Evolutionary conservation across 2,888 invertebrate species (phyloP).

Genomic region (Ferdinandea cuprea): DNA sequence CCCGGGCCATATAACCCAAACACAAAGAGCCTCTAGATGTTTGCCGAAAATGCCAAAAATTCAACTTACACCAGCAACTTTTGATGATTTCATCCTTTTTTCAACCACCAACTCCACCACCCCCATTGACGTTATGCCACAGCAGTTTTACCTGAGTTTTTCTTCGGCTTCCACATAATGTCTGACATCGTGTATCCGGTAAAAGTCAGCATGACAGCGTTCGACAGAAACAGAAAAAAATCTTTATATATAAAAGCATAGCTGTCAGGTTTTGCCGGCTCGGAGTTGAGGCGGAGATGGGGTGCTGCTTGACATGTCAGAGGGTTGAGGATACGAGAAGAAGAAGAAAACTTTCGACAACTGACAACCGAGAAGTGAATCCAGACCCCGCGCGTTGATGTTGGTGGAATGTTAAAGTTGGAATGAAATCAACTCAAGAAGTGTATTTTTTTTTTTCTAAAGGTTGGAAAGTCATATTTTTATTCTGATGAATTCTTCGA

Average conservation of each 20-base stretch:
- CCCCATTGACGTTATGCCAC: conserved; percentile 18
- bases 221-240: conserved; percentile 57
- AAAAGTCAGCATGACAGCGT: conserved; percentile 68
- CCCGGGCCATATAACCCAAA: conserved; percentile 57
- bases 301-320: not conserved
- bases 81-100: conserved; percentile 60
- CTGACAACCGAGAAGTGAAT: conserved; percentile 59
- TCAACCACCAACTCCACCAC: conserved; percentile 11
- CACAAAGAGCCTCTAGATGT: conserved; percentile 30
- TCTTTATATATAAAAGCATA: conserved; percentile 4
- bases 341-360: conserved; percentile 54
- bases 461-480: not conserved
- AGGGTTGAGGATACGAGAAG: not conserved
- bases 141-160: conserved; percentile 67
- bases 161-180: conserved; percentile 64
- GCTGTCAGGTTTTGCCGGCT: conserved; percentile 41
- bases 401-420: conserved; percentile 16
- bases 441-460: no score
- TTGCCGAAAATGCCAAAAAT: conserved; percentile 71
- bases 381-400: not conserved
- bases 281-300: not conserved
- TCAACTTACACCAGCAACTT: conserved; percentile 51
- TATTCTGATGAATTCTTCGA: conserved; percentile 42
- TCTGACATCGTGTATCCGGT: conserved; percentile 72
- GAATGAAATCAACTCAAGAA: conserved; percentile 20